Evolutionary conservation across 53 echinoderm and acorn worm genomes (phyloP), one percentile per base, ranked within the genome.

Genomic region (Echinometra lucunter): DNA sequence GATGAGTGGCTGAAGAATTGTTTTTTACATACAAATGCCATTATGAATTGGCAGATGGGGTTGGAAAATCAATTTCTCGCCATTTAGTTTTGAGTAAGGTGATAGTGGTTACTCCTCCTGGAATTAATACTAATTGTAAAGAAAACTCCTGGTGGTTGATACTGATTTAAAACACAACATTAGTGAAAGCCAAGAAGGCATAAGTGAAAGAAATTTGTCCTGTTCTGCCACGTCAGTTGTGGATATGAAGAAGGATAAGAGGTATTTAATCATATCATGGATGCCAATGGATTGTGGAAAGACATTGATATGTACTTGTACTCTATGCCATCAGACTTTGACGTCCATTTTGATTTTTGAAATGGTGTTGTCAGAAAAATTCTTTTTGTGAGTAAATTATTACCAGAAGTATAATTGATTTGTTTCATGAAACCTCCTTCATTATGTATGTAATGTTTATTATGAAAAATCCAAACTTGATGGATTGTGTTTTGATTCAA

Each of bases 271-370:
- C 28, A 78, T n/a, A 37, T 18, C 42, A 38, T 40, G 75, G 37
- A 78, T 78, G 78, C 42, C 78, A 78, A 40, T 78, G 40, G 42
- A 40, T 78, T 78, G 78, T 78, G 78, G 78, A 23, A 78, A 78
- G 78, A 40, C 13, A 78, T 38, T 78, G 78, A 78, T 42, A 35
- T 72, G 72, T 72, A 72, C 72, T 72, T 72, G n/a, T 1, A 13
- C 72, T 32, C 34, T 32, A 72, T 72, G 63, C 23, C 23, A 63
- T 63, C 23, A 2, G 25, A 25, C 23, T 7, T 63, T 63, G 25
- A 7, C 63, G 25, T 63, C 63, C 63, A 63, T 63, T 25, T 60
- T 60, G 60, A 5, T 63, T 63, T 63, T 63, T n/a, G n/a, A n/a
- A n/a, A 63, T 4, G 23, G 1, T 1, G 23, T 4, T 63, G 23